A percentile compares a stretch with the other conserved stretches of the same genome.
Conservation (phyloP, 2,113 vertebrate genomes). For the Mirounga angustirostris region DNA sequence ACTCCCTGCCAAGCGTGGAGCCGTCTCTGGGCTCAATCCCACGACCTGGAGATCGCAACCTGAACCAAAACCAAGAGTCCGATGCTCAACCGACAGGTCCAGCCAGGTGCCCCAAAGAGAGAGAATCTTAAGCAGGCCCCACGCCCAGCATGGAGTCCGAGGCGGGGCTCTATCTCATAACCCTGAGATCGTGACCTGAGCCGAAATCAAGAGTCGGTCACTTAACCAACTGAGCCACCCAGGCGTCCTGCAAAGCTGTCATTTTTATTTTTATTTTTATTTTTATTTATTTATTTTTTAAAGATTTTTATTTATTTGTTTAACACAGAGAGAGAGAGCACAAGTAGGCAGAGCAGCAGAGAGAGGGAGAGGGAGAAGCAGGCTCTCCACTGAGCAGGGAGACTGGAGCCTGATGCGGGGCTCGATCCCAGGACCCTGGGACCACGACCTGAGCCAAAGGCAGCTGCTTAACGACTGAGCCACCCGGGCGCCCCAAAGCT, state of each 20-base stretch:
- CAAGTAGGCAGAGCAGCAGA: too few relatives aligned
- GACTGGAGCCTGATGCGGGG: too few relatives aligned
- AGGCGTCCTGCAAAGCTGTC: not conserved
- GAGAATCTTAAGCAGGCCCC: not conserved
- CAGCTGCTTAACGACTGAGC: not conserved
- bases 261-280: not conserved
- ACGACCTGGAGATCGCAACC: not conserved
- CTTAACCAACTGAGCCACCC: not conserved
- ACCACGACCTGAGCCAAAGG: too few relatives aligned
- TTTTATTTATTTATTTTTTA: too few relatives aligned
- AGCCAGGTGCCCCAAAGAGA: not conserved
- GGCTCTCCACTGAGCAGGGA: too few relatives aligned
- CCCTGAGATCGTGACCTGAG: not conserved
- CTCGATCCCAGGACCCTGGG: too few relatives aligned
- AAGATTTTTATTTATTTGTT: too few relatives aligned
- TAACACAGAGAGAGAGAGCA: too few relatives aligned
- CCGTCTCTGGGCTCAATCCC: not conserved
- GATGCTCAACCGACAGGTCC: not conserved
- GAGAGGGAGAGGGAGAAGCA: too few relatives aligned
- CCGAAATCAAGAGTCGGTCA: not conserved
- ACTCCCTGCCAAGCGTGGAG: not conserved
- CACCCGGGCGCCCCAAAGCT: not conserved
- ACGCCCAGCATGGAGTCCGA: not conserved
- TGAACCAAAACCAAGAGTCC: not conserved
- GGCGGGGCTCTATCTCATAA: not conserved